Conservation (phyloP, 2,797 vertebrate genomes). For the Xenopus petersii region DNA sequence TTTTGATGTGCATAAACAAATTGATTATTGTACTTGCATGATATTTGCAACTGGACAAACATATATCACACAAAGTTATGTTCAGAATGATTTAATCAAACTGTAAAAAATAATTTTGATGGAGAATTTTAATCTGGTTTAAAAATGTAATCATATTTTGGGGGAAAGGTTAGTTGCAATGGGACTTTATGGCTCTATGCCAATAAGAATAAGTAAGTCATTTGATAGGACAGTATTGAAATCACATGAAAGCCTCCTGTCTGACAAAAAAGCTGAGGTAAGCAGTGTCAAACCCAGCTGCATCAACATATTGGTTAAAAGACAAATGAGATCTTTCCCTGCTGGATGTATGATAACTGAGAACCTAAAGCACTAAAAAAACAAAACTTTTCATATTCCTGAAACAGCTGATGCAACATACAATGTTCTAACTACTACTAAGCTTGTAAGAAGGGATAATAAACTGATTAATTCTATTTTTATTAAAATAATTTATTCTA, state of each 20-base stretch:
- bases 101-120: too few relatives aligned
- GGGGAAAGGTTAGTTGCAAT: too few relatives aligned
- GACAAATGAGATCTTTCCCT: conserved; percentile 73
- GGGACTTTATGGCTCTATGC: conserved; percentile 57
- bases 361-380: conserved; percentile 57
- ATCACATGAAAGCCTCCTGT: conserved; percentile 35
- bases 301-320: conserved; percentile 69
- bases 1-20: background rate
- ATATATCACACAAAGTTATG: too few relatives aligned
- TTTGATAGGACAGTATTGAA: conserved; percentile 75
- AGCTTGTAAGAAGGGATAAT: too few relatives aligned
- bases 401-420: conserved; percentile 59
- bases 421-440: conserved; percentile 42
- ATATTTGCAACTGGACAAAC: too few relatives aligned
- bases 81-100: too few relatives aligned
- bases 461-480: too few relatives aligned
- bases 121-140: too few relatives aligned
- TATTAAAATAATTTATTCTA: too few relatives aligned
- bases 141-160: too few relatives aligned
- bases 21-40: too few relatives aligned
- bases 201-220: conserved; percentile 76
- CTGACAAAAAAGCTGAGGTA: conserved; percentile 65
- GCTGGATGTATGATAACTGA: conserved; percentile 60
- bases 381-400: conserved; percentile 57
- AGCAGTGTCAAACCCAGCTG: conserved; percentile 73